Base-by-base conservation (phyloP, 2,888 invertebrate genomes). In the Drosophila recens region DNA sequence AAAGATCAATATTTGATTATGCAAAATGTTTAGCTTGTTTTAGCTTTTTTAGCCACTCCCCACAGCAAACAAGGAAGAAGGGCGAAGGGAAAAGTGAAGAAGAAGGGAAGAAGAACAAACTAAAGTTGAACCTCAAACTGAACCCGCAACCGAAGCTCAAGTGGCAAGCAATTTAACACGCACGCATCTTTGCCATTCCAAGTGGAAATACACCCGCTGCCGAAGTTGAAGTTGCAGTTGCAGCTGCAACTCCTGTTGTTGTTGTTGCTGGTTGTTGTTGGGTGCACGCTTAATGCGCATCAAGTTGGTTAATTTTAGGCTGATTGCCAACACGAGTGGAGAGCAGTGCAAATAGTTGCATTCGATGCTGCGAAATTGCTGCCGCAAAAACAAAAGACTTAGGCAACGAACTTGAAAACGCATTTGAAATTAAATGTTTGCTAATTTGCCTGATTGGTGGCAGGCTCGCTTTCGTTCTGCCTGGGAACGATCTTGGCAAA, bases 371-470 rank as follows among this genome's bases (percentile, higher is more conserved):
- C 51, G 11, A 75, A 81, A 45, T 23, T 11, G 45, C 40, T 33
- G 49, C 42, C 23, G 61, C 43, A 46, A 52, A 46, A 52, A 48
- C 82, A 85, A 83, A 89, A 67, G 83, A 84, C 88, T 89, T 82
- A 69, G 89, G 69, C 84, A 80, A 77, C 90, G 83, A 84, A 84
- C 86, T 88, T 69, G 71, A 62, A 51, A 79, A 49, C 67, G 81
- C 85, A 79, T 84, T 84, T 86, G 72, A 86, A 72, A 83, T 82
- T 78, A 78, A 88, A 83, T 81, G 80, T 82, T 86, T 81, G 82
- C 83, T 86, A 87, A 86, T 87, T 86, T 76, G 88, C 86, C 71
- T 78, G 88, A 87, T 83, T 85, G 81, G 58, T 71, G 72, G 63
- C 67, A 63, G 70, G 75, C 72, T 65, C 63, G 62, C 75, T 45